These are phyloP conservation scores for Arctia plantaginis DNA, from an alignment of 2,888 invertebrate genomes.

Conservation along the genomic window DNA sequence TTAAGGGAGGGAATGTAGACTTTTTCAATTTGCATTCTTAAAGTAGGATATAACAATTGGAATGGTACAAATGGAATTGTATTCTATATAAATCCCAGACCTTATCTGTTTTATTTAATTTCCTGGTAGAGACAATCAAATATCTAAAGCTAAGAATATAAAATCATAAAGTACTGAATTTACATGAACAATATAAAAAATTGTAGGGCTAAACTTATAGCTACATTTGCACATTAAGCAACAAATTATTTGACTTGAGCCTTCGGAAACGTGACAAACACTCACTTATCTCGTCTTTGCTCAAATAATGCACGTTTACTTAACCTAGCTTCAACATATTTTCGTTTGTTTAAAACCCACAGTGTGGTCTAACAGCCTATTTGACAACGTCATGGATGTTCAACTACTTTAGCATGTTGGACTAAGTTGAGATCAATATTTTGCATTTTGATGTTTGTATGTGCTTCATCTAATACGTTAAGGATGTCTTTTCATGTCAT, in stretches of 20 bases:
- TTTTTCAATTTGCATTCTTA: too few species aligned
- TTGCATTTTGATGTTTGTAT: background rate
- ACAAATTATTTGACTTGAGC: conserved; percentile 54
- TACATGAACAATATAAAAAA: background rate
- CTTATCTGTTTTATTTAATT: too few species aligned
- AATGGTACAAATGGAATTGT: too few species aligned
- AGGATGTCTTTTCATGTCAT: background rate
- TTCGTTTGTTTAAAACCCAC: conserved; percentile 61
- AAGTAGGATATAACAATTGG: too few species aligned
- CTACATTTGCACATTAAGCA: conserved; percentile 52
- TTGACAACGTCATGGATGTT: conserved; percentile 29
- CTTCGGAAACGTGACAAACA: conserved; percentile 53
- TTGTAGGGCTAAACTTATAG: background rate
- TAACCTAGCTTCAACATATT: conserved; percentile 67
- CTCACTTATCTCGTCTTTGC: conserved; percentile 66
- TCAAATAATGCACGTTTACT: conserved; percentile 63
- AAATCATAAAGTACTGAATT: background rate
- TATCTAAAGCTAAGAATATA: background rate
- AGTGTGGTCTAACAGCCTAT: conserved; percentile 28
- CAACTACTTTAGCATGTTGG: background rate
- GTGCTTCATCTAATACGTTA: background rate
- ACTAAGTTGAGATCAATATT: conserved; percentile 12
- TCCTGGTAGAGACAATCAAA: too few species aligned
- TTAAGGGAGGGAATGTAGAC: too few species aligned
- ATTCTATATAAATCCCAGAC: too few species aligned